Conservation (phyloP, 2,888 invertebrate genomes). For the Perizoma affinitatum region DNA sequence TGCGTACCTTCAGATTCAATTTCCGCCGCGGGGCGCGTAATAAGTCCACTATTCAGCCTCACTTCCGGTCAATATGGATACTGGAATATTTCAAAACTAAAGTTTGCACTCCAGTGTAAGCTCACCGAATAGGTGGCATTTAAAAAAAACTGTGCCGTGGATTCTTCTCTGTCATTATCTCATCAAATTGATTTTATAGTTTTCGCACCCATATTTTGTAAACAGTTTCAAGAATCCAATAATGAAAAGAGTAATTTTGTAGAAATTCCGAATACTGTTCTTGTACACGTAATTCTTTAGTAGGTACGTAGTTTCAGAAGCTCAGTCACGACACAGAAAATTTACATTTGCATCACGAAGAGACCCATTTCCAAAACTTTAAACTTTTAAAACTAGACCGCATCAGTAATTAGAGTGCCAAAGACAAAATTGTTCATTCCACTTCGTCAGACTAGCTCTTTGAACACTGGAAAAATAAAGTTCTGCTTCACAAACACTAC, state of each 20-base stretch:
- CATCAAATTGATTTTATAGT: too few relatives aligned
- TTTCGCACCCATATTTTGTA: too few relatives aligned
- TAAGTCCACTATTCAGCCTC: slow-evolving; percentile 73
- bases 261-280: slow-evolving; percentile 1
- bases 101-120: background rate
- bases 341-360: slow-evolving; percentile 40
- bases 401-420: slow-evolving; percentile 43
- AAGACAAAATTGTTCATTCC: slow-evolving; percentile 37
- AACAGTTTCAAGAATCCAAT: too few relatives aligned
- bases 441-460: slow-evolving; percentile 32
- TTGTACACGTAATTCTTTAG: background rate
- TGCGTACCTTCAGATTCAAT: slow-evolving; percentile 81
- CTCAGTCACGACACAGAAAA: slow-evolving; percentile 38
- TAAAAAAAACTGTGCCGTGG: background rate
- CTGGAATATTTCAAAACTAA: slow-evolving; percentile 18
- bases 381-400: slow-evolving; percentile 37
- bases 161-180: too few relatives aligned
- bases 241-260: too few relatives aligned
- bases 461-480: slow-evolving; percentile 34
- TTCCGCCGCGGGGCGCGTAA: slow-evolving; percentile 76
- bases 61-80: slow-evolving; percentile 45
- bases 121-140: background rate
- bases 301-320: slow-evolving; percentile 36
- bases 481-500: slow-evolving; percentile 25
- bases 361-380: slow-evolving; percentile 44